phyloP scores from a whole-genome alignment of 2,888 invertebrate genomes.

The Drosophila histrio region DNA sequence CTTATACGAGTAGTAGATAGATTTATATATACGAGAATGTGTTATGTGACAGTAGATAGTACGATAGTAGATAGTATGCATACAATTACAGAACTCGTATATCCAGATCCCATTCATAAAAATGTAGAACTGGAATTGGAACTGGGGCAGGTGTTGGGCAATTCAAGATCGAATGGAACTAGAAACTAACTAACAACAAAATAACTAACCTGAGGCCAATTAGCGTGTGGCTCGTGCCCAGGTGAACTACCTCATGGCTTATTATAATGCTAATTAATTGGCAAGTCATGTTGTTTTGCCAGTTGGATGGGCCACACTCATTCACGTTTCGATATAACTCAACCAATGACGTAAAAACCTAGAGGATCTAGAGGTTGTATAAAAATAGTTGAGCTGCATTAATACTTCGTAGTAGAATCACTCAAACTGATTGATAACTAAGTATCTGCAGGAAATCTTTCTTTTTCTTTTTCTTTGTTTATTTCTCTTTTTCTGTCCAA shows the following conservation, averaged over 20 bases:
- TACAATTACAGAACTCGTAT: constrained; percentile 9
- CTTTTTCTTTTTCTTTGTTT: background rate
- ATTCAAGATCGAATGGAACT: constrained; percentile 52
- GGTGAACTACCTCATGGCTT: constrained; percentile 68
- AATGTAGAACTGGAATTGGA: constrained; percentile 16
- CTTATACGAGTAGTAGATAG: constrained; percentile 3
- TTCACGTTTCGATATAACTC: constrained; percentile 33
- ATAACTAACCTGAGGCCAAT: constrained; percentile 35
- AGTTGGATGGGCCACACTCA: constrained; percentile 41
- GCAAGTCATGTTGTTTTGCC: constrained; percentile 48
- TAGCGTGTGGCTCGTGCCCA: constrained; percentile 71
- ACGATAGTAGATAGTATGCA: constrained; percentile 1
- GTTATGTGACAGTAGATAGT: constrained; percentile 1
- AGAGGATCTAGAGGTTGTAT: constrained; percentile 25
- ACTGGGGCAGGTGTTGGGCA: constrained; percentile 59
- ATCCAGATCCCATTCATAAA: constrained; percentile 46
- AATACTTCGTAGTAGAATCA: constrained; percentile 29
- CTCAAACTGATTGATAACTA: constrained; percentile 1
- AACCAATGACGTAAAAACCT: constrained; percentile 21
- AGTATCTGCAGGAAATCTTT: constrained; percentile 1
- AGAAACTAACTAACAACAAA: constrained; percentile 20
- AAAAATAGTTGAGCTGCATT: constrained; percentile 8
- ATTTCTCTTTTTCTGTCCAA: constrained; percentile 15
- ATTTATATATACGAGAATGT: constrained; percentile 7
- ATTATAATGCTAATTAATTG: constrained; percentile 71